Percentiles rank a stretch among this genome's conserved stretches.
These are phyloP conservation scores for Laothoe populi DNA, from an alignment of 2,888 invertebrate species.

Conservation along the genomic window DNA sequence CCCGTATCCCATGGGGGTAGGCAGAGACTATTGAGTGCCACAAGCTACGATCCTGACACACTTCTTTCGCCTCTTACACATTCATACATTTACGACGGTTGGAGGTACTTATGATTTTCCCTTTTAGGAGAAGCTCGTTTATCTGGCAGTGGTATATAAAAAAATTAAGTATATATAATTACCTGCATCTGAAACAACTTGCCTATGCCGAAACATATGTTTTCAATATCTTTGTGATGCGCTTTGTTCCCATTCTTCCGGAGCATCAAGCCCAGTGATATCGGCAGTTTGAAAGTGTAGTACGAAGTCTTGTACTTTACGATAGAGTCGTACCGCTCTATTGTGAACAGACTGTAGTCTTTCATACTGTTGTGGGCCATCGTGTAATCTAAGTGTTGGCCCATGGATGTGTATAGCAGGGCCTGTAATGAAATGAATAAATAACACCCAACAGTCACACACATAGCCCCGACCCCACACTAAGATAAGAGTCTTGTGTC, in stretches of 20 bases:
- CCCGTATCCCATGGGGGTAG: too few relatives aligned
- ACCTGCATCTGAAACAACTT: conserved; percentile 96
- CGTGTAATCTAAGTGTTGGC: conserved; percentile 91
- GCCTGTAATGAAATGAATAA: conserved; percentile 58
- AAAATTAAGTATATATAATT: conserved; percentile 46
- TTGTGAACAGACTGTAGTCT: conserved; percentile 86
- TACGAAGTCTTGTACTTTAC: conserved; percentile 95
- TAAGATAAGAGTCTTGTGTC: too few relatives aligned
- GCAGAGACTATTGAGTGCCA: too few relatives aligned
- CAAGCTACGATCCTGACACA: too few relatives aligned
- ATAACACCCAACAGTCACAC: too few relatives aligned
- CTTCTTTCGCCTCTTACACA: too few relatives aligned
- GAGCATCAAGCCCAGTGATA: conserved; percentile 92
- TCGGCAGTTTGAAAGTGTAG: conserved; percentile 95
- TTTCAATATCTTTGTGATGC: conserved; percentile 89
- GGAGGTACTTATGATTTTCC: too few relatives aligned
- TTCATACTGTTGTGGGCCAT: conserved; percentile 75
- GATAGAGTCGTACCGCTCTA: conserved; percentile 92
- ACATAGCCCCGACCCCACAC: too few relatives aligned
- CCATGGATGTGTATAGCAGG: conserved; percentile 88
- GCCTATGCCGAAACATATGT: conserved; percentile 94
- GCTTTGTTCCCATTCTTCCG: conserved; percentile 88
- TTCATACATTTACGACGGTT: too few relatives aligned
- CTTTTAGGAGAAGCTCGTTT: too few relatives aligned
- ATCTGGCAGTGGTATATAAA: conserved; percentile 8